Conservation (phyloP, 1,140 invertebrate species). For the Callitettix versicolor region DNA sequence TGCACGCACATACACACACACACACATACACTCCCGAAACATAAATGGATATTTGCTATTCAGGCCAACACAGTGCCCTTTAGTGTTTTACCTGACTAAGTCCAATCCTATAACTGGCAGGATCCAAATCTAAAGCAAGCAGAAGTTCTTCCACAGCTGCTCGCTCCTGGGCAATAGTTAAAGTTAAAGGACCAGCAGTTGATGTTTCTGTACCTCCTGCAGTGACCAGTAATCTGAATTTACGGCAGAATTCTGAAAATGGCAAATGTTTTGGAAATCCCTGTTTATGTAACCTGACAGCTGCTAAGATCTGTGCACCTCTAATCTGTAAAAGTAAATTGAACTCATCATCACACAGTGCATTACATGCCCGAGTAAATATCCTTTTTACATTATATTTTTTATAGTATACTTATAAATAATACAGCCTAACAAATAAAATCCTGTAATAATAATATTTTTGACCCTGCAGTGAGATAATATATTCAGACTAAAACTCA, state of each 20-base stretch:
- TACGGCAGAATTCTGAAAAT: conserved; percentile 75
- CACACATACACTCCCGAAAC: too few species aligned
- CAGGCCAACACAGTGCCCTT: too few species aligned
- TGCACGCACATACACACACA: too few species aligned
- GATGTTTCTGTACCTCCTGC: conserved; percentile 31
- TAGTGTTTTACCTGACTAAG: conserved; percentile 80
- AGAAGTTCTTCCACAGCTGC: conserved; percentile 69
- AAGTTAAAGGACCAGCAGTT: conserved; percentile 34
- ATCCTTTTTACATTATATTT: too few species aligned
- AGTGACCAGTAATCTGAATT: conserved; percentile 62
- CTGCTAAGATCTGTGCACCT: conserved; percentile 80
- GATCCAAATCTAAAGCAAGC: conserved; percentile 73
- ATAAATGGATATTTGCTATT: too few species aligned
- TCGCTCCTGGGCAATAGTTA: conserved; percentile 47
- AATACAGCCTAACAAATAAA: too few species aligned
- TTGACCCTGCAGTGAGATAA: too few species aligned
- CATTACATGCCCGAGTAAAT: too few species aligned
- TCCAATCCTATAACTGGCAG: conserved; percentile 76
- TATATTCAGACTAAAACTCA: too few species aligned
- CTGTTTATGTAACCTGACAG: conserved; percentile 80
- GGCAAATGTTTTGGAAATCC: conserved; percentile 86
- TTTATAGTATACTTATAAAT: too few species aligned
- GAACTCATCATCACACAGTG: too few species aligned
- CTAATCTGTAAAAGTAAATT: conserved; percentile 54
- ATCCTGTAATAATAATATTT: too few species aligned